Evolutionary conservation across 2,888 invertebrate species (phyloP).

Genomic region (Omphaloscelis lunosa): DNA sequence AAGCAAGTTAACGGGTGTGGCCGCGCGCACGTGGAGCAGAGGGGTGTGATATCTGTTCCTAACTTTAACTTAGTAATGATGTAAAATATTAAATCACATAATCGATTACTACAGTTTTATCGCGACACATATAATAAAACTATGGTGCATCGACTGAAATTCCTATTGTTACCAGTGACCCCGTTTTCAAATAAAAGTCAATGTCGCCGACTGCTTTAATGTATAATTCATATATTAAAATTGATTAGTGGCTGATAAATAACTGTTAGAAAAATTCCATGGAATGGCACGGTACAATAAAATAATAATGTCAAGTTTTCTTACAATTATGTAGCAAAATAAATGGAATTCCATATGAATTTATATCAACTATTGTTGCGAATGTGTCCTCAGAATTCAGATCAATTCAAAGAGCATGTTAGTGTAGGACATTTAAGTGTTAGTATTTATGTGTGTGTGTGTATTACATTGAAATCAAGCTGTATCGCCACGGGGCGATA

Average conservation of each 20-base stretch:
- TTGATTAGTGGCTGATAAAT: slow-evolving; percentile 40
- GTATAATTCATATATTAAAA: slow-evolving; percentile 35
- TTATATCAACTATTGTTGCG: slow-evolving; percentile 35
- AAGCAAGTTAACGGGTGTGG: slow-evolving; percentile 46
- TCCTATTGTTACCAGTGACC: slow-evolving; percentile 50
- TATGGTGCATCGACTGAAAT: slow-evolving; percentile 30
- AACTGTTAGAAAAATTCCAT: slow-evolving; percentile 26
- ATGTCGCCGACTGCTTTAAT: slow-evolving; percentile 31
- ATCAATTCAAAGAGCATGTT: slow-evolving; percentile 49
- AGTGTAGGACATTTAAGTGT: slow-evolving; percentile 1
- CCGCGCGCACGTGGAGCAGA: slow-evolving; percentile 20
- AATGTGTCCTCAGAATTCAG: slow-evolving; percentile 52
- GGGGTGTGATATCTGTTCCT: background rate
- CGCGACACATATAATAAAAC: slow-evolving; percentile 21
- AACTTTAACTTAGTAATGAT: background rate
- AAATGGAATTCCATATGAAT: slow-evolving; percentile 21
- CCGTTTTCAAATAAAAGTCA: slow-evolving; percentile 52
- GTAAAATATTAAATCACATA: too few relatives aligned
- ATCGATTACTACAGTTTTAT: slow-evolving; percentile 19
- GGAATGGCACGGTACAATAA: background rate
- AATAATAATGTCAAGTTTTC: slow-evolving; percentile 17
- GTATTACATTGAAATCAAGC: slow-evolving; percentile 31
- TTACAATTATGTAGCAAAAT: slow-evolving; percentile 38
- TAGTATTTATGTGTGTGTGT: slow-evolving; percentile 24
- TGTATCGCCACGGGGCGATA: slow-evolving; percentile 17